phyloP scores from a whole-genome alignment of 2,888 invertebrate genomes.

The Pheosia gnoma region DNA sequence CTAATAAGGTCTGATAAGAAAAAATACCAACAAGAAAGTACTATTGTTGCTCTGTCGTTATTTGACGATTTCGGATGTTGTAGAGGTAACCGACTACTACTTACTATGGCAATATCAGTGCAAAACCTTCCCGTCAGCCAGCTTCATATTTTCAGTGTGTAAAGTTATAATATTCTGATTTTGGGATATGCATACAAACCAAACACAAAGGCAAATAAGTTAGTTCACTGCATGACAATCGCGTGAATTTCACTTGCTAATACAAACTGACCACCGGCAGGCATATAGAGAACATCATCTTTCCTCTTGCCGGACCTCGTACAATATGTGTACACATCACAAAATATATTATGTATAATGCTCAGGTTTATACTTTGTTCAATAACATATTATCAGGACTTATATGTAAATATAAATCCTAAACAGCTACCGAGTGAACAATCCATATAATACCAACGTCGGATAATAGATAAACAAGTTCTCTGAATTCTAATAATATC shows the following conservation, averaged over 20 bases:
- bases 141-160: neutral
- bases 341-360: too few relatives aligned
- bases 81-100: neutral
- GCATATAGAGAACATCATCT: conserved; percentile 49
- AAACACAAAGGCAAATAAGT: conserved; percentile 41
- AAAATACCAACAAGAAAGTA: too few relatives aligned
- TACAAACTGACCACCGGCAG: conserved; percentile 44
- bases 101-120: neutral
- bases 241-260: conserved; percentile 66
- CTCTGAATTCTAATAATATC: neutral
- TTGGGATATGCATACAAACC: conserved; percentile 23
- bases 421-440: too few relatives aligned
- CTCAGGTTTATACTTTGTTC: too few relatives aligned
- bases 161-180: conserved; percentile 16
- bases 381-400: too few relatives aligned
- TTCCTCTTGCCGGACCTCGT: conserved; percentile 26
- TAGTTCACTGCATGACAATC: conserved; percentile 57
- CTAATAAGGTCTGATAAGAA: neutral
- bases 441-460: too few relatives aligned
- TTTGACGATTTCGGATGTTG: neutral
- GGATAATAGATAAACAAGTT: neutral
- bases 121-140: neutral
- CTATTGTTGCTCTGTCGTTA: neutral
- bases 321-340: neutral
- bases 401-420: too few relatives aligned